Conservation (phyloP, 1,140 invertebrate genomes). For the Rhopalosiphum maidis region DNA sequence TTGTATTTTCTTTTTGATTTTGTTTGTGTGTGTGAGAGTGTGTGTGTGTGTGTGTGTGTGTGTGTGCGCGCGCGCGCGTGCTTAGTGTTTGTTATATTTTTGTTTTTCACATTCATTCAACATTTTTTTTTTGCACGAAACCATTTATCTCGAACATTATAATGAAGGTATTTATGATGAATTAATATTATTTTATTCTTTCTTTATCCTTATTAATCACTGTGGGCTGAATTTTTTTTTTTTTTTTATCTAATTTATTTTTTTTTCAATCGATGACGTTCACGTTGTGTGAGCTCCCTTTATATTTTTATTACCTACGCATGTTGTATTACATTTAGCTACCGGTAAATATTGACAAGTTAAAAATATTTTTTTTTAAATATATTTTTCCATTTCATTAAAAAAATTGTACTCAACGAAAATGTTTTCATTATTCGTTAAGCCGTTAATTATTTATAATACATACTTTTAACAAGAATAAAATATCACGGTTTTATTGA, state of each 20-base stretch:
- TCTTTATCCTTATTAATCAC: neutral
- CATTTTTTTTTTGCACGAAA: constrained; percentile 10
- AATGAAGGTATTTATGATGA: constrained; percentile 46
- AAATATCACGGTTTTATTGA: neutral
- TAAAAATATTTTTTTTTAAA: neutral
- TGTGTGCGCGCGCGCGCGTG: neutral
- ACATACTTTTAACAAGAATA: neutral
- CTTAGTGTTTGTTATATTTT: neutral
- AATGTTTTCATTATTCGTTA: neutral
- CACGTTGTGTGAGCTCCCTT: neutral
- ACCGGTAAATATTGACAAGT: neutral
- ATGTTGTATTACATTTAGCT: neutral
- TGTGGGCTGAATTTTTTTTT: constrained; percentile 35
- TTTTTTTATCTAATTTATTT: neutral
- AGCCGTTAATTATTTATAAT: neutral
- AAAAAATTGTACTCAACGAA: neutral
- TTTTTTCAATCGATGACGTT: neutral
- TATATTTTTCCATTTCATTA: neutral
- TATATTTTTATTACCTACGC: neutral
- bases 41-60: neutral
- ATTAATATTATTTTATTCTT: neutral
- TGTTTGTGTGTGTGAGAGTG: neutral
- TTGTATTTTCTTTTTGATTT: neutral
- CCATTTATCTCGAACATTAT: constrained; percentile 27
- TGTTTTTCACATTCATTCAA: neutral